Base-by-base conservation (phyloP, 2,888 invertebrate genomes). In the Mesorhabditis belari region DNA sequence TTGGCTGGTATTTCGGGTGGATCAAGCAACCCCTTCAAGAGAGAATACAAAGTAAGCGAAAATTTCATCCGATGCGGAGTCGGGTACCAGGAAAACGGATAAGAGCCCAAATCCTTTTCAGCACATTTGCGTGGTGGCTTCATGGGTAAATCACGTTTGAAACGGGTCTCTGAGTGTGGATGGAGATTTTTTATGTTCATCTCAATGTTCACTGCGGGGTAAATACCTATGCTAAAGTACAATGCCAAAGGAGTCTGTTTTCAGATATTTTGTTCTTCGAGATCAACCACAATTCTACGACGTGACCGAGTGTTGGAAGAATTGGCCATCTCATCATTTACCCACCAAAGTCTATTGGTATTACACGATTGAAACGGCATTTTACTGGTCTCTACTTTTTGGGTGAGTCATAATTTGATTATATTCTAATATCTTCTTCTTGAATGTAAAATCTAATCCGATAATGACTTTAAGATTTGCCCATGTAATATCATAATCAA, bases 331-430 rank as follows among this genome's bases (percentile, higher is more conserved):
- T 57, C 79, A 80, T 53, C 70, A 93, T 23, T 87, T 89, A 12
- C 84, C 82, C 69, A 92, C 90, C 79, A 85, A 92, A 54, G 94
- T 92, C 90, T 94, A 75, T 75, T 72, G 67, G 67, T 92, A 96
- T 83, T 98, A 96, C 85, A 92, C 95, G 88, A 86, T 92, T 69
- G 92, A 92, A 53, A 87, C 91, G 82, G 88, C 91, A 28, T 95
- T 95, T 84, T 98, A 96, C 83, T 93, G 92, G 90, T 55, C 69
- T 12, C 54, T 69, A 1, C 49, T 64, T 29, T 66, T 69, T 52
- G 67, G 68, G 68, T 70, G 29, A 49, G 58, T 17, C 23, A 23
- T 23, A 2, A 51, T 6, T 51, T 51, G 19, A 17, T 51, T 23
- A 35, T n/a, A n/a, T n/a, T n/a, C n/a, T n/a, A n/a, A n/a, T n/a